These are phyloP conservation scores for Phaethornis superciliosus DNA, from an alignment of 2,113 vertebrate species.

Conservation along the genomic window DNA sequence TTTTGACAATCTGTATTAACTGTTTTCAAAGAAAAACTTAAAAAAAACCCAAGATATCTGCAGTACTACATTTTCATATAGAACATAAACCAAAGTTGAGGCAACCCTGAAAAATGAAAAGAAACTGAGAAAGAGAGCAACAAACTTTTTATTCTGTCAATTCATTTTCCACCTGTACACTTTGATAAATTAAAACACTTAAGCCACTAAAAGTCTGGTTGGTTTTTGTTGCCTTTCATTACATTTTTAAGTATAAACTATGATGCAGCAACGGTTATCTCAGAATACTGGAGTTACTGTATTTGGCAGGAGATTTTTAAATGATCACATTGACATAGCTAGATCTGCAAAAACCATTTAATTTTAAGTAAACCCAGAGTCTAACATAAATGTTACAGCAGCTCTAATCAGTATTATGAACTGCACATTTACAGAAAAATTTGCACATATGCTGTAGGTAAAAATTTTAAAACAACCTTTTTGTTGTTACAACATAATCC, in stretches of 20 bases:
- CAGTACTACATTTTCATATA: neutral
- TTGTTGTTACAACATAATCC: neutral
- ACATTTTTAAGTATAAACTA: neutral
- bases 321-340: neutral
- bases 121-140: neutral
- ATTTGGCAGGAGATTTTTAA: neutral
- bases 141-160: slow-evolving; percentile 21
- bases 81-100: neutral
- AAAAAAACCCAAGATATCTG: neutral
- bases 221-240: neutral
- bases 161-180: neutral
- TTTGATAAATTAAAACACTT: slow-evolving; percentile 22
- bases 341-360: slow-evolving; percentile 20
- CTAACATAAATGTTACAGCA: neutral
- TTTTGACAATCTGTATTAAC: neutral
- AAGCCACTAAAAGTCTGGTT: neutral
- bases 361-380: neutral
- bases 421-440: neutral
- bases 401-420: neutral
- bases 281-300: neutral
- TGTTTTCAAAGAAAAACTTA: neutral
- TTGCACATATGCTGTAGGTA: neutral
- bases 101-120: neutral
- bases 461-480: neutral
- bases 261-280: slow-evolving; percentile 1